phyloP scores from a whole-genome alignment of 2,888 invertebrate genomes.

The Ophion slaviceki region DNA sequence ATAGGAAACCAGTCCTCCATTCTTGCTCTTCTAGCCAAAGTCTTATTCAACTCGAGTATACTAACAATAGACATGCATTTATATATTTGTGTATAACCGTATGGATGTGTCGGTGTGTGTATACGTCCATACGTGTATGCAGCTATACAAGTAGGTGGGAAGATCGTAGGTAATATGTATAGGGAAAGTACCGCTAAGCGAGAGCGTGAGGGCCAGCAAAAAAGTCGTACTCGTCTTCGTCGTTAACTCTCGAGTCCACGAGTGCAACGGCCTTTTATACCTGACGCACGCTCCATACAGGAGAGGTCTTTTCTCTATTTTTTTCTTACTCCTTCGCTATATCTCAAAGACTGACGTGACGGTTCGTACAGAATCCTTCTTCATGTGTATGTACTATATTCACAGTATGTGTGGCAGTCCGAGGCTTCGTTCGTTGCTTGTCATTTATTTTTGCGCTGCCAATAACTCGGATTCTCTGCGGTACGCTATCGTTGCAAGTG shows the following conservation, averaged over 20 bases:
- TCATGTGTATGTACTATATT: background rate
- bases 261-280: constrained; percentile 79
- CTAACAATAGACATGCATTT: constrained; percentile 28
- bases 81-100: constrained; percentile 2
- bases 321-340: background rate
- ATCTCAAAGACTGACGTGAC: constrained; percentile 19
- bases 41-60: constrained; percentile 13
- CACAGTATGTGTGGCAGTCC: constrained; percentile 9
- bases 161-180: constrained; percentile 53
- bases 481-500: background rate
- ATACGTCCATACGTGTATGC: constrained; percentile 24
- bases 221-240: constrained; percentile 67
- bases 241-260: constrained; percentile 69
- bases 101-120: constrained; percentile 15
- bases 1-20: constrained; percentile 44
- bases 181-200: constrained; percentile 77
- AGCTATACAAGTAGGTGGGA: constrained; percentile 40
- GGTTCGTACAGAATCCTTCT: constrained; percentile 18
- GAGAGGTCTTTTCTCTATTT: constrained; percentile 1
- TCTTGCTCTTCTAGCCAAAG: constrained; percentile 25
- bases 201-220: constrained; percentile 63
- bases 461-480: constrained; percentile 7
- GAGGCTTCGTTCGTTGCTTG: background rate
- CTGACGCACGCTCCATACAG: constrained; percentile 67
- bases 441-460: constrained; percentile 32